Evolutionary conservation across 2,113 vertebrate species (phyloP).

Genomic region (Sturnus vulgaris): DNA sequence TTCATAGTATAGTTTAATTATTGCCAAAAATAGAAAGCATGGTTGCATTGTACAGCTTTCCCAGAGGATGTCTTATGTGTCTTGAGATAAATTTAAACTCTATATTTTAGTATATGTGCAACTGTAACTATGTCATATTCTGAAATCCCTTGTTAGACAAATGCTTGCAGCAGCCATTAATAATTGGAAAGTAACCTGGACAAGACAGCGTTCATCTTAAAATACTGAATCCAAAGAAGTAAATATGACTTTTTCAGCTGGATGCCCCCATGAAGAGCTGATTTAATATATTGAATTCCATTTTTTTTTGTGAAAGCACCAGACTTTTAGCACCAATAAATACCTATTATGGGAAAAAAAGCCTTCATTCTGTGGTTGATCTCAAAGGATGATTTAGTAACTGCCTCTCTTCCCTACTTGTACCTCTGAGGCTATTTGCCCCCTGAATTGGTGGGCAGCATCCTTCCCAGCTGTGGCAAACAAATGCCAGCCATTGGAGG

Average conservation of each 20-base stretch:
- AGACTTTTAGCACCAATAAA: not conserved
- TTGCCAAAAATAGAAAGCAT: constrained; percentile 49
- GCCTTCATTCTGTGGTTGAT: not conserved
- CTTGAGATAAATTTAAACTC: constrained; percentile 31
- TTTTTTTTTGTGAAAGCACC: not conserved
- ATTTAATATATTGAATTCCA: not conserved
- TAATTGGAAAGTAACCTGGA: not conserved
- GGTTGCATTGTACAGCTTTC: not conserved
- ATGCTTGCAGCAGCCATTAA: not conserved
- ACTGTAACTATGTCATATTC: not conserved
- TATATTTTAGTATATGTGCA: constrained; percentile 46
- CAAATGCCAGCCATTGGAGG: not conserved
- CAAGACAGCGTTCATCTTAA: not conserved
- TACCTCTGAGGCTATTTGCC: not conserved
- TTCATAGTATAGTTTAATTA: constrained; percentile 41
- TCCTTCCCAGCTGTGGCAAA: not conserved
- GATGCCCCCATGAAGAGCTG: not conserved
- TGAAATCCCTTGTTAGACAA: constrained; percentile 32
- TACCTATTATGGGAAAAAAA: not conserved
- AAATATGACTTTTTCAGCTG: not conserved
- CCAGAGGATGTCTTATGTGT: constrained; percentile 31
- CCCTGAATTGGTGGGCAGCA: not conserved
- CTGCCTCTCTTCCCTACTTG: not conserved
- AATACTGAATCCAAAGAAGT: not conserved
- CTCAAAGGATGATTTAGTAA: not conserved